A percentile compares a stretch with the other conserved stretches of the same genome.
Conservation (phyloP, 2,888 invertebrate genomes). For the Chymomyza amoena region DNA sequence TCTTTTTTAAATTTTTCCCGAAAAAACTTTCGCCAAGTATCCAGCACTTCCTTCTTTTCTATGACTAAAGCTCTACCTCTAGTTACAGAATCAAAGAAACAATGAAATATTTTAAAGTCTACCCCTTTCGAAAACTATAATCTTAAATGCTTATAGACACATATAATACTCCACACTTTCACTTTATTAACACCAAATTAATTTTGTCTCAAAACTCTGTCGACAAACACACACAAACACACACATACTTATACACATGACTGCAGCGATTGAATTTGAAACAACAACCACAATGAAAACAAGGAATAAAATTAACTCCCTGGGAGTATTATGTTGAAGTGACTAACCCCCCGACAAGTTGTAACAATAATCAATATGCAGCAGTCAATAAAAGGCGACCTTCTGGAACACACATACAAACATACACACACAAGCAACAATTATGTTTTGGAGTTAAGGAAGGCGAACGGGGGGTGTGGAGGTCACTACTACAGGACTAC, state of each 20-base stretch:
- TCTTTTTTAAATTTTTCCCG: too few species aligned
- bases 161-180: constrained; percentile 48
- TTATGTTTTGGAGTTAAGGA: constrained; percentile 31
- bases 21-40: too few species aligned
- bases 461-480: neutral
- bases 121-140: neutral
- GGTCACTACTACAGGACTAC: neutral
- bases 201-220: constrained; percentile 42
- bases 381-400: constrained; percentile 50
- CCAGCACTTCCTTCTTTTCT: too few species aligned
- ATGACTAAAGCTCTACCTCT: too few species aligned
- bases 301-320: constrained; percentile 50
- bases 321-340: neutral
- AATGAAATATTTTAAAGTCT: neutral
- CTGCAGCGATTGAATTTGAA: constrained; percentile 47
- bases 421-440: constrained; percentile 53
- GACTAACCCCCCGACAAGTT: constrained; percentile 21
- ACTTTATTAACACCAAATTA: constrained; percentile 69
- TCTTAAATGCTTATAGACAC: neutral
- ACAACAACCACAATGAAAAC: constrained; percentile 62
- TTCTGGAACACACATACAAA: neutral
- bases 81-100: too few species aligned
- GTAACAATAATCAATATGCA: constrained; percentile 73
- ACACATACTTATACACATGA: neutral
- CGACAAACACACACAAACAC: constrained; percentile 8